Evolutionary conservation across 2,113 vertebrate genomes (phyloP).

Genomic region (Trichechus manatus): DNA sequence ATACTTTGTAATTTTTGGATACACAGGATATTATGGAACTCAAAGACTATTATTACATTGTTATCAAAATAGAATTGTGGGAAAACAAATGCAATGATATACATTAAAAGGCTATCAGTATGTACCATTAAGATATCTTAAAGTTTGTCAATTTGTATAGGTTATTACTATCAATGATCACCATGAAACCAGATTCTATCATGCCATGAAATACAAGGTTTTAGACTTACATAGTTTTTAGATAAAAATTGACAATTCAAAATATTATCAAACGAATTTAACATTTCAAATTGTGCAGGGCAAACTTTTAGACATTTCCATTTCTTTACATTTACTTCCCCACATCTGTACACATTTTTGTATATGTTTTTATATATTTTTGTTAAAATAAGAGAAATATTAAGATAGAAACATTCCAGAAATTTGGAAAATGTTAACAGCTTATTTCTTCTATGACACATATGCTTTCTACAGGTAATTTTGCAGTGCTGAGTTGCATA

Average conservation of each 20-base stretch:
- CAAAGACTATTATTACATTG: background rate
- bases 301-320: background rate
- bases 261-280: background rate
- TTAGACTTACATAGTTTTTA: background rate
- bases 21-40: background rate
- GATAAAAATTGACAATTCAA: background rate
- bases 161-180: background rate
- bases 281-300: background rate
- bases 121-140: background rate
- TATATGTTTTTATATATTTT: background rate
- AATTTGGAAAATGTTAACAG: slow-evolving; percentile 56
- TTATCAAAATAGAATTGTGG: background rate
- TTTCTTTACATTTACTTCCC: background rate
- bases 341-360: background rate
- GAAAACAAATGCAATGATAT: background rate
- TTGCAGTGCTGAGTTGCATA: slow-evolving; percentile 62
- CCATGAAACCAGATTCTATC: background rate
- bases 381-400: background rate
- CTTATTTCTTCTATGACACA: slow-evolving; percentile 66
- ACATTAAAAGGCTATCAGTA: background rate
- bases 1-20: background rate
- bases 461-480: slow-evolving; percentile 69
- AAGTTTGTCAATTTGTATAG: background rate
- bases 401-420: slow-evolving; percentile 3
- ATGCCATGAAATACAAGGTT: background rate